Conservation (phyloP, 2,888 invertebrate species). For the Mechanitis mazaeus region DNA sequence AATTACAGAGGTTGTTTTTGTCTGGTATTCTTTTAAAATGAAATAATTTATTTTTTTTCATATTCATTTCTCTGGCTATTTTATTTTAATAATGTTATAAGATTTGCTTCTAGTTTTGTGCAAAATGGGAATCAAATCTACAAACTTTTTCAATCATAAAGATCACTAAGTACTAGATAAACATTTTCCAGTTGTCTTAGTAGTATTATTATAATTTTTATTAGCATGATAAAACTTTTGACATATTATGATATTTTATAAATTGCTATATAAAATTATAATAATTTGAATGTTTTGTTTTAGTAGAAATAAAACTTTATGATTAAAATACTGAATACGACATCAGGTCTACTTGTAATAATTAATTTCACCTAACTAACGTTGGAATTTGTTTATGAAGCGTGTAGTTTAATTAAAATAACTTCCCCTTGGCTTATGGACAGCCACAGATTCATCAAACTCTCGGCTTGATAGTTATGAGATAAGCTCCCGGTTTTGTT, state of each 20-base stretch:
- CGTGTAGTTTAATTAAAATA: constrained; percentile 5
- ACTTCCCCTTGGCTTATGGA: neutral
- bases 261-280: too few relatives aligned
- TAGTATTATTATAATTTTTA: too few relatives aligned
- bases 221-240: too few relatives aligned
- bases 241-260: too few relatives aligned
- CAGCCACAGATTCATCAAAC: neutral
- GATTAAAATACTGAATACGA: neutral
- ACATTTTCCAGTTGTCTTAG: too few relatives aligned
- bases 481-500: neutral
- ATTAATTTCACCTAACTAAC: neutral
- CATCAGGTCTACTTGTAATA: neutral
- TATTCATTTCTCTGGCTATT: neutral
- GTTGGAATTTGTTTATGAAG: neutral
- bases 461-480: neutral
- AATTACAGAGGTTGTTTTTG: constrained; percentile 9
- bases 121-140: too few relatives aligned
- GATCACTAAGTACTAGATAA: too few relatives aligned
- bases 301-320: neutral
- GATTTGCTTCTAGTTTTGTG: too few relatives aligned
- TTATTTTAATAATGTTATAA: too few relatives aligned
- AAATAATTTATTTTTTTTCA: neutral
- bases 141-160: too few relatives aligned
- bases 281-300: too few relatives aligned
- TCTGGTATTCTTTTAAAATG: neutral